Conservation (phyloP, 2,113 vertebrate genomes). For the Myotis lucifugus region DNA sequence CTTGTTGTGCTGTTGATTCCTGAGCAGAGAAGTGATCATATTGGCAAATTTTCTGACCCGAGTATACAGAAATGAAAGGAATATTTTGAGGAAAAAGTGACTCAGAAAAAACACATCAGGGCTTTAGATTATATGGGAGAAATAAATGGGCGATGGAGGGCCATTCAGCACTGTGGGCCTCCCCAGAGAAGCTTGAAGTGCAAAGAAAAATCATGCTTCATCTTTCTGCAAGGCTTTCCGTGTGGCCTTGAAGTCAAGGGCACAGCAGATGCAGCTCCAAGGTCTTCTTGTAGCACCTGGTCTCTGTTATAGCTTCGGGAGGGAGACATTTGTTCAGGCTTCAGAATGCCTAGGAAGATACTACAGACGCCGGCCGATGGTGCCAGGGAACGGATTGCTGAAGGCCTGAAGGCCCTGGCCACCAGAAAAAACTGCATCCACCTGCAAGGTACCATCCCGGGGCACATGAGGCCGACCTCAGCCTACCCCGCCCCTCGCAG, state of each 20-base stretch:
- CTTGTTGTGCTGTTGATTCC: not conserved
- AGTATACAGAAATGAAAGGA: not conserved
- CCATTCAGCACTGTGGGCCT: not conserved
- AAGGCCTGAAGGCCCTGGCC: constrained; percentile 47
- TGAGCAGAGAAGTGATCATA: not conserved
- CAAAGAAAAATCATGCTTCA: not conserved
- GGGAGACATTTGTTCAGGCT: constrained; percentile 23
- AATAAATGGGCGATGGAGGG: not conserved
- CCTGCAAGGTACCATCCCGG: not conserved
- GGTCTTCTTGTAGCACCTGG: not conserved
- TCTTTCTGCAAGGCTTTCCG: not conserved
- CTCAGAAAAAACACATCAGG: not conserved
- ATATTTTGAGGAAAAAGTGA: not conserved
- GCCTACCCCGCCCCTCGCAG: not conserved
- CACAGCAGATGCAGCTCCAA: not conserved
- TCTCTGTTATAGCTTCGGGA: not conserved
- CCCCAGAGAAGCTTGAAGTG: not conserved
- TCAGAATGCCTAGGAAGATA: constrained; percentile 22
- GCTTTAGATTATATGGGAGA: not conserved
- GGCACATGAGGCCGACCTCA: not conserved
- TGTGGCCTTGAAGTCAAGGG: constrained; percentile 47
- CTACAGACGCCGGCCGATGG: constrained; percentile 13
- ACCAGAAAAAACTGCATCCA: constrained; percentile 33
- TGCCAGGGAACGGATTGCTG: constrained; percentile 32
- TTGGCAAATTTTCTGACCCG: not conserved